phyloP scores from a whole-genome alignment of 2,113 vertebrate species.

The Emydura subglobosa region DNA sequence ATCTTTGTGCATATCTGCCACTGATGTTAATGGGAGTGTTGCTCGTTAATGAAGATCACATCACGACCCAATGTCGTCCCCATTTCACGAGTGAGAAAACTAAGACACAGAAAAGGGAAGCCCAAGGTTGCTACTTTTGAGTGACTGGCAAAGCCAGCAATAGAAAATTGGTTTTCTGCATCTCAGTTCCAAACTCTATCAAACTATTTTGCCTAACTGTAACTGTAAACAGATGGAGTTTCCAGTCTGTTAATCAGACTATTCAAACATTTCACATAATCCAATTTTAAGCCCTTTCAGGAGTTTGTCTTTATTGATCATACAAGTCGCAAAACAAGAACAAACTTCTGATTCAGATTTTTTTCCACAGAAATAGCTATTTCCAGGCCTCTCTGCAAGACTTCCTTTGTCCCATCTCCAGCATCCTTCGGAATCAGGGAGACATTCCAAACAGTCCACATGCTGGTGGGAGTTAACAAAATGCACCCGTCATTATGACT shows the following conservation, averaged over 20 bases:
- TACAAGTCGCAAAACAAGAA: neutral
- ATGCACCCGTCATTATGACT: slow-evolving; percentile 7
- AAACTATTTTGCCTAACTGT: neutral
- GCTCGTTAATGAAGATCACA: neutral
- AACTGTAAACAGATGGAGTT: neutral
- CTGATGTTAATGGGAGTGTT: neutral
- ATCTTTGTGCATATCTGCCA: neutral
- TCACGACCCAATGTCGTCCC: fast-evolving
- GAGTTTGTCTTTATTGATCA: neutral
- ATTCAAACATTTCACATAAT: neutral
- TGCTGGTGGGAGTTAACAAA: neutral
- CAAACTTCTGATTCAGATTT: neutral
- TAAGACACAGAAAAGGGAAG: neutral
- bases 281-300: neutral
- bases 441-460: slow-evolving; percentile 10
- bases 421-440: neutral
- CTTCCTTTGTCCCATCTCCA: neutral
- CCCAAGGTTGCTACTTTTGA: neutral
- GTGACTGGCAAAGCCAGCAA: neutral
- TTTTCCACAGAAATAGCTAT: neutral
- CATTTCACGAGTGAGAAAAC: neutral
- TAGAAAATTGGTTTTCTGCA: neutral
- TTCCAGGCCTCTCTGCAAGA: neutral
- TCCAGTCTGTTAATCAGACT: neutral
- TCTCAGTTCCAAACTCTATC: neutral